Percentiles rank a stretch among this genome's conserved stretches.
phyloP scores from a whole-genome alignment of 2,888 invertebrate species.

The Dascillus cervinus region DNA sequence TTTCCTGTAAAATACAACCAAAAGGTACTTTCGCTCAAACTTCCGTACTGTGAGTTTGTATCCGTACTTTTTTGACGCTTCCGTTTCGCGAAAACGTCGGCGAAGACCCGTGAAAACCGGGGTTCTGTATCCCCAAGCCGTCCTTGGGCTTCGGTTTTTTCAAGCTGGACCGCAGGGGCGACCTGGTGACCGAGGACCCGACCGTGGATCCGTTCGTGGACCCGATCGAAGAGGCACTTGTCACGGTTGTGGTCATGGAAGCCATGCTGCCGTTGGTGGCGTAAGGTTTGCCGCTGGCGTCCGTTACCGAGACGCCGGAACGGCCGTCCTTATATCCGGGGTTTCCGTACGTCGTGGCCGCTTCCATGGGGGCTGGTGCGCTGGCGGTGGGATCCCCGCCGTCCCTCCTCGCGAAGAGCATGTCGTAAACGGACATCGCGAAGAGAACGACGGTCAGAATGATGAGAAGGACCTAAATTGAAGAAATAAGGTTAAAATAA shows the following conservation, averaged over 20 bases:
- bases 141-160: slow-evolving; percentile 69
- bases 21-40: slow-evolving; percentile 46
- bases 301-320: slow-evolving; percentile 68
- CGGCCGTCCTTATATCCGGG: slow-evolving; percentile 80
- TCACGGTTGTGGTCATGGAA: slow-evolving; percentile 67
- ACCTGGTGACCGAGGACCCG: slow-evolving; percentile 45
- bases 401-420: slow-evolving; percentile 63
- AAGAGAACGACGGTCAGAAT: slow-evolving; percentile 67
- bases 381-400: slow-evolving; percentile 76
- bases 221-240: slow-evolving; percentile 31
- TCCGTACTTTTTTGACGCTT: slow-evolving; percentile 84
- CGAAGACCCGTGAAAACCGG: slow-evolving; percentile 75
- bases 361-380: slow-evolving; percentile 48
- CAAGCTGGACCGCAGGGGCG: slow-evolving; percentile 70
- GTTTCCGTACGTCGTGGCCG: slow-evolving; percentile 77
- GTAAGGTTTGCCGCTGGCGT: slow-evolving; percentile 80
- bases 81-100: slow-evolving; percentile 78
- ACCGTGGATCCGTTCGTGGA: slow-evolving; percentile 45
- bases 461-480: slow-evolving; percentile 73
- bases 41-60: slow-evolving; percentile 87
- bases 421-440: slow-evolving; percentile 73
- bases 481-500: background rate
- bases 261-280: slow-evolving; percentile 57
- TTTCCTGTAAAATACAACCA: background rate
- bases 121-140: slow-evolving; percentile 80